phyloP scores from a whole-genome alignment of 2,888 invertebrate genomes.

The Bombyx huttoni region DNA sequence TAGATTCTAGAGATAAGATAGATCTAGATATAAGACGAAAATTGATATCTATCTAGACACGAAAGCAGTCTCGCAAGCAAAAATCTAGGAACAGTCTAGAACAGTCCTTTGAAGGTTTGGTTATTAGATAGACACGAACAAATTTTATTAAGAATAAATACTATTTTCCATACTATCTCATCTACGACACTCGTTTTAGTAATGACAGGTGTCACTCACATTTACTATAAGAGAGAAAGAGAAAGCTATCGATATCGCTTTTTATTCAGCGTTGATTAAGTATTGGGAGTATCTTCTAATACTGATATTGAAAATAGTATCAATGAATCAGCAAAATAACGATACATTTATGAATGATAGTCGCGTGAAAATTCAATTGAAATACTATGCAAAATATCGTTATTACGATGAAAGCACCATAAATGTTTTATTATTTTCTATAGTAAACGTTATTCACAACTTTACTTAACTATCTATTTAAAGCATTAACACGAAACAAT shows the following conservation, averaged over 20 bases:
- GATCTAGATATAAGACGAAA: neutral
- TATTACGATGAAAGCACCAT: slow-evolving; percentile 45
- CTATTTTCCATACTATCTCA: no score
- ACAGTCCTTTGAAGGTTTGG: no score
- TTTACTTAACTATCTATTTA: slow-evolving; percentile 57
- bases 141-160: no score
- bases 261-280: neutral
- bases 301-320: neutral
- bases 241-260: neutral
- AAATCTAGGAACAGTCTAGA: neutral
- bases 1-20: no score
- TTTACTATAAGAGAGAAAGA: neutral
- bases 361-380: neutral
- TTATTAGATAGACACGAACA: no score
- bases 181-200: no score
- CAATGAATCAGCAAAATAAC: no score
- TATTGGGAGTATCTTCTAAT: neutral
- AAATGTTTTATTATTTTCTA: slow-evolving; percentile 43
- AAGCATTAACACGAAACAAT: slow-evolving; percentile 55
- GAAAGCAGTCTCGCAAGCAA: neutral
- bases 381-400: neutral
- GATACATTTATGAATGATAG: no score
- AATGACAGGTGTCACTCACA: neutral
- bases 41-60: neutral
- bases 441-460: slow-evolving; percentile 46